Evolutionary conservation across 2,113 vertebrate genomes (phyloP).

Genomic region (Megatriorchis doriae): DNA sequence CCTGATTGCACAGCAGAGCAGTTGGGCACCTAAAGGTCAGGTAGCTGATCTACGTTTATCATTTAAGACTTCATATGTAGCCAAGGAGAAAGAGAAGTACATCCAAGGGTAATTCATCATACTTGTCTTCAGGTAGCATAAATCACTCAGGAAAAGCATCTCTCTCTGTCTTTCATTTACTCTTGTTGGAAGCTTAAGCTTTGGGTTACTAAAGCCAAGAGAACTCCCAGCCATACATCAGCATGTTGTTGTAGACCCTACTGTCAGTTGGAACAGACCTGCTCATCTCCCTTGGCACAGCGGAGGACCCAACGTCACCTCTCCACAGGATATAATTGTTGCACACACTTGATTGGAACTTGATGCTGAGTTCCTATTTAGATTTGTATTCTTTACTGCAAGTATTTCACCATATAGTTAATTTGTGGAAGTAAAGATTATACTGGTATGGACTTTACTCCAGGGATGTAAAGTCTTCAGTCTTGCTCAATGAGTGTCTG

Average conservation of each 20-base stretch:
- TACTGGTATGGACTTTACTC: background rate
- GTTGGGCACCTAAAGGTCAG: background rate
- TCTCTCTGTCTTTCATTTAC: background rate
- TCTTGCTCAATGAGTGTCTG: background rate
- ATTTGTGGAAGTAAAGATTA: background rate
- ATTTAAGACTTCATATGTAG: background rate
- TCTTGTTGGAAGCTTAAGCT: background rate
- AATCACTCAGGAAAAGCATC: background rate
- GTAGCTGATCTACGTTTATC: background rate
- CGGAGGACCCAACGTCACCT: rapidly evolving
- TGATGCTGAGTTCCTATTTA: background rate
- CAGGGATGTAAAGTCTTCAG: background rate
- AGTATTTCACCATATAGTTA: rapidly evolving
- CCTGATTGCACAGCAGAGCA: background rate
- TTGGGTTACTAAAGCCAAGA: background rate
- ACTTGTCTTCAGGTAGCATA: background rate
- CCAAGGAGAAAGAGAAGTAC: background rate
- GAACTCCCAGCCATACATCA: background rate
- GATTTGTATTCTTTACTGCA: background rate
- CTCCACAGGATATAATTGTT: background rate
- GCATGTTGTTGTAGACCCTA: background rate
- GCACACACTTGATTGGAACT: background rate
- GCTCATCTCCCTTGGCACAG: background rate
- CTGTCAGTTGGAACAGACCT: background rate
- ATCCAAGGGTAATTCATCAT: background rate